Base-by-base conservation (phyloP, 2,113 vertebrate species). In the Suricata suricatta region DNA sequence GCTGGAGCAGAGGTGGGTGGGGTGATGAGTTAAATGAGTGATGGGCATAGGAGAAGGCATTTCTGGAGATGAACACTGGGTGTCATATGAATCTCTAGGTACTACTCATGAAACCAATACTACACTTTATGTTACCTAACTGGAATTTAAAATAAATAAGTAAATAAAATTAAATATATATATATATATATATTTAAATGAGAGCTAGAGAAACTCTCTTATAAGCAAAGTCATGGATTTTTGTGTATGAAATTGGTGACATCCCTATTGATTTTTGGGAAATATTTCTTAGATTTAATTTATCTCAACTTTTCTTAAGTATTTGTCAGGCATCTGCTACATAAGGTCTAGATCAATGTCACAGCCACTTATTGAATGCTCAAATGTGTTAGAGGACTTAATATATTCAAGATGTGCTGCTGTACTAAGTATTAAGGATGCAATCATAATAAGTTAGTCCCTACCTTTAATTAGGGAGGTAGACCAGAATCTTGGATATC, bases 171-270 rank as follows among this genome's bases (percentile, higher is more conserved):
- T n/a, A n/a, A n/a, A n/a, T n/a, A n/a, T n/a, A n/a, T n/a, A n/a
- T n/a, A n/a, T n/a, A n/a, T n/a, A n/a, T n/a, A n/a, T n/a, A n/a
- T n/a, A n/a, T 93, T 74, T 93, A 85, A 97, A 90, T 72, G 88
- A 97, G 68, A 93, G 35, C 23, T 2, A 3, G 5, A 79, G 44
- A 47, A 60, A n/a, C 16, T 50, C 52, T 71, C 38, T 86, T 89
- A 79, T n/a, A 52, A 96, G 19, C 47, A 96, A 92, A 64, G 63
- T 85, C 41, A 92, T 47, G 35, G 79, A 71, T 89, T 87, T 88
- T 41, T 44, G 14, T 50, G 90, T 81, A 87, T 90, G 86, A 96
- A 95, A 98, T 86, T 89, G 82, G 52, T 87, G 47, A 96, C 33
- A 93, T 79, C 82, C 68, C 38, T 74, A 68, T 38, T 90, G 68